Percentiles rank a stretch among this genome's conserved stretches.
Conservation (phyloP, 2,888 invertebrate genomes). For the Unio pictorum region DNA sequence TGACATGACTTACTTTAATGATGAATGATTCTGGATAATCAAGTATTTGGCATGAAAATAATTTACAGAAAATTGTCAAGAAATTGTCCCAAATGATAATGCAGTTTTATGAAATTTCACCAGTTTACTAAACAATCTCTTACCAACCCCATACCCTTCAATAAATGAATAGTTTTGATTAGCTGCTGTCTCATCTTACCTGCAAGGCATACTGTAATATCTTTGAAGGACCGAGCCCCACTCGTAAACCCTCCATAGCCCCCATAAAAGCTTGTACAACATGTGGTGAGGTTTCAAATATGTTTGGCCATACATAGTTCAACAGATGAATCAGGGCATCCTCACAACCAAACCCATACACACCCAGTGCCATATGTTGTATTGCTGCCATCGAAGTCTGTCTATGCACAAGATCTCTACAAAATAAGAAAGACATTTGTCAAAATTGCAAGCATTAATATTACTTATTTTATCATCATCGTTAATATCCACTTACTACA, state of each 20-base stretch:
- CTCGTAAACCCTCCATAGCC: conserved; percentile 96
- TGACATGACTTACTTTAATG: too few species aligned
- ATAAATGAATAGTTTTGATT: too few species aligned
- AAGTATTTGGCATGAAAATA: too few species aligned
- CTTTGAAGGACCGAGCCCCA: conserved; percentile 96
- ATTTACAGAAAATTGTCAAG: too few species aligned
- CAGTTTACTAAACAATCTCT: too few species aligned
- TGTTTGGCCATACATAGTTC: conserved; percentile 99
- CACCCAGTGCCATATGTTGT: conserved; percentile 98
- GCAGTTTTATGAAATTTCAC: too few species aligned
- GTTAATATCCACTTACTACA: background rate
- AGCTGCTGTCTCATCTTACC: conserved; percentile 73
- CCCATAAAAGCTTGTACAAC: conserved; percentile 99
- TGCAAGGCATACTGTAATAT: conserved; percentile 96
- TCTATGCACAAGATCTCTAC: conserved; percentile 95
- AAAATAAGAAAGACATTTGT: conserved; percentile 19
- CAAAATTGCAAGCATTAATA: background rate
- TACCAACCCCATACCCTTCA: too few species aligned
- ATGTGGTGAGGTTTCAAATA: conserved; percentile 99
- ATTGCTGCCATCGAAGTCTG: conserved; percentile 99
- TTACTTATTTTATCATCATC: too few species aligned
- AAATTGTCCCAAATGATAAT: too few species aligned
- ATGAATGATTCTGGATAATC: too few species aligned
- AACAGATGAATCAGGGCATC: conserved; percentile 96
- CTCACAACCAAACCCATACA: conserved; percentile 98